Evolutionary conservation across 2,113 vertebrate genomes (phyloP).

Genomic region (Phyllostomus hastatus): DNA sequence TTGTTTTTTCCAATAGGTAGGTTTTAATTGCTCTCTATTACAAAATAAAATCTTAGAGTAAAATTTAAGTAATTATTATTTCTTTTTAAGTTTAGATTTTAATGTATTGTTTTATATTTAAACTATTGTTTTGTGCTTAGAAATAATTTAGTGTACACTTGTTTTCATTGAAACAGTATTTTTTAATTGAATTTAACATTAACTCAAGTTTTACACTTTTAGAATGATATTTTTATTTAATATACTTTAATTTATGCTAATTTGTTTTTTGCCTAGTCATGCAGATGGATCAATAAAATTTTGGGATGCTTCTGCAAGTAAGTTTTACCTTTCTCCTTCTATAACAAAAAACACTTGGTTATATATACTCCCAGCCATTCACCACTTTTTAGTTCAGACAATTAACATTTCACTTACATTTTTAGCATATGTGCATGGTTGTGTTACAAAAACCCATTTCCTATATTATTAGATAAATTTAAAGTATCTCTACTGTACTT

Average conservation of each 20-base stretch:
- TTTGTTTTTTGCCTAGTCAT: constrained; percentile 87
- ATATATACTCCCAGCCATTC: neutral
- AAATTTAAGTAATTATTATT: neutral
- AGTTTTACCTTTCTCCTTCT: constrained; percentile 79
- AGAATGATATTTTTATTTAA: constrained; percentile 48
- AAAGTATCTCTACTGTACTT: neutral
- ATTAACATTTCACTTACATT: neutral
- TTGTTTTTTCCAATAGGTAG: neutral
- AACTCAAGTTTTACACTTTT: constrained; percentile 23
- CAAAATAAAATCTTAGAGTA: neutral
- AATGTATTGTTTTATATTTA: neutral
- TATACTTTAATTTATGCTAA: constrained; percentile 73
- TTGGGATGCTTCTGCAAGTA: constrained; percentile 94
- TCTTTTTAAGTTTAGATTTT: constrained; percentile 10
- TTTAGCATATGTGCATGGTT: neutral
- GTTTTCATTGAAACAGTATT: constrained; percentile 31
- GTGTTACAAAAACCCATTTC: neutral
- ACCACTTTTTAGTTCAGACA: constrained; percentile 31
- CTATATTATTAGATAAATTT: constrained; percentile 6
- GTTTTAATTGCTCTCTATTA: neutral
- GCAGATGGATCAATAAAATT: constrained; percentile 98
- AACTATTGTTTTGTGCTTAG: neutral
- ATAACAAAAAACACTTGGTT: constrained; percentile 33
- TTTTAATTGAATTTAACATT: neutral
- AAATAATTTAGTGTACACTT: neutral